A percentile compares a stretch with the other conserved stretches of the same genome.
Conservation (phyloP, 2,113 vertebrate genomes). For the Balaeniceps rex region DNA sequence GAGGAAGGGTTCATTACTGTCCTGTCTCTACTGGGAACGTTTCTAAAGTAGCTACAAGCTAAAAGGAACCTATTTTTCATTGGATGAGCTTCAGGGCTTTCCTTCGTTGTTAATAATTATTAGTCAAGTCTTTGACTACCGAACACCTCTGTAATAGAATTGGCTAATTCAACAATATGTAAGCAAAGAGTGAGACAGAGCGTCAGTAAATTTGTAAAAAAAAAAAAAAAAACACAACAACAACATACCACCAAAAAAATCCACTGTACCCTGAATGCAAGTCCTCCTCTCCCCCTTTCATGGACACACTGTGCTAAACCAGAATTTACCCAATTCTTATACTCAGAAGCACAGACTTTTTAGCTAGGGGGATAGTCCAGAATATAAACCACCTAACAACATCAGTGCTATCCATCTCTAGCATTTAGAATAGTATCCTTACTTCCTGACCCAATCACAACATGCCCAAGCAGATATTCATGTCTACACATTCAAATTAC, state of each 20-base stretch:
- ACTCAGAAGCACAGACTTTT: neutral
- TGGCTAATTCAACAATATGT: neutral
- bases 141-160: neutral
- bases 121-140: neutral
- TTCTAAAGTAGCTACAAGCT: conserved; percentile 31
- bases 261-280: neutral
- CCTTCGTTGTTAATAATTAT: conserved; percentile 18
- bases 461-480: neutral
- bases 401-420: neutral
- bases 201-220: too few relatives aligned
- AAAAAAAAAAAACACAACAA: too few relatives aligned
- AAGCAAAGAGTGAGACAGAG: neutral
- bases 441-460: neutral
- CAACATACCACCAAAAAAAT: too few relatives aligned
- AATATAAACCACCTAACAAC: neutral
- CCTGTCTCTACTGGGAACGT: neutral
- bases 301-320: neutral
- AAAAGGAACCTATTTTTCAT: neutral
- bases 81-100: neutral
- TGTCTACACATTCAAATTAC: neutral
- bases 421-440: neutral
- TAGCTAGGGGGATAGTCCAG: neutral
- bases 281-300: neutral
- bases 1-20: conserved; percentile 16
- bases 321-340: neutral